Base-by-base conservation (phyloP, 1,140 invertebrate genomes). In the Saccostrea glomerata region DNA sequence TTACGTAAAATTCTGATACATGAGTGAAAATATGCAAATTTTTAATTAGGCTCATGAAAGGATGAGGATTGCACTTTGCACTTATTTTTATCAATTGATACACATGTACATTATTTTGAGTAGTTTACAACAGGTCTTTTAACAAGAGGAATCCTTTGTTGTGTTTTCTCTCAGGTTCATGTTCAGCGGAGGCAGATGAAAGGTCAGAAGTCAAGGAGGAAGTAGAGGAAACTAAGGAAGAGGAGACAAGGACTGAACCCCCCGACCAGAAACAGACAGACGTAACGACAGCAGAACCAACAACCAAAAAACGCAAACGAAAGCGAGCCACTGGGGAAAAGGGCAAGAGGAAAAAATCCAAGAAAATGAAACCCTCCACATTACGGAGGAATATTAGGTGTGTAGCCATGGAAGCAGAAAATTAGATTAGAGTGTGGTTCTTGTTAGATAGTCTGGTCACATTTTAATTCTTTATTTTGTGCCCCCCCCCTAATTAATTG, bases 301-400 rank as follows among this genome's bases (percentile, higher is more conserved):
- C 87, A 66, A 87, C 86, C 12, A 89, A 70, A 73, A 90, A 92
- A 77, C 56, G 77, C 85, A 91, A 88, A 88, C 91, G 86, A 56
- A 87, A 87, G 82, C 88, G 87, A 82, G 91, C 87, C 15, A 55
- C 84, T 56, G 87, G 87, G 60, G 86, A 56, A 5, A 86, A 88
- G 47, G 66, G 56, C 23, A 90, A 89, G 36, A 89, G 89, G 58
- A 84, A 82, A 85, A 90, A 91, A 88, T 86, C 87, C 60, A 90
- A 90, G 84, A 87, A 82, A 83, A 55, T 56, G 63, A 92, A 93
- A 87, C 70, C 90, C 77, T 47, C 84, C 23, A 90, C 89, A 86
- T 89, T 93, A 66, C 88, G 93, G 70, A 91, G 90, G 89, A 94
- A 94, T 85, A 94, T 94, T 84, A 92, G 93, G 93, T 93, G 15